Conservation (phyloP, 2,113 vertebrate genomes). For the Dromaius novaehollandiae region DNA sequence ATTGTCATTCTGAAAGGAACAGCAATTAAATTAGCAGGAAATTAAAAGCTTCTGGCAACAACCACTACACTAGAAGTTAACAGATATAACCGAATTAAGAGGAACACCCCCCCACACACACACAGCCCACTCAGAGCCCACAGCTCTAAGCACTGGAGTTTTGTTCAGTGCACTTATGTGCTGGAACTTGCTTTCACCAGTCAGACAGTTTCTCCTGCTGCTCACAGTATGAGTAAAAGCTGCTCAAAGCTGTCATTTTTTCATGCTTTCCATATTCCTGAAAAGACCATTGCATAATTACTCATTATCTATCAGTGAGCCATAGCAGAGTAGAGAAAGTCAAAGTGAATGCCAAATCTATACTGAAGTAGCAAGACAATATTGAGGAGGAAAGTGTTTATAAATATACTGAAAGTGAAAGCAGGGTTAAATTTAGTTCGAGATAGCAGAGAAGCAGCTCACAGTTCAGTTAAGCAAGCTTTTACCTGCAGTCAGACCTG, state of each 20-base stretch:
- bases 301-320: neutral
- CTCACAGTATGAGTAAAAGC: neutral
- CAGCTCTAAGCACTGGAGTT: neutral
- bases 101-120: neutral
- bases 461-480: neutral
- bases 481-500: neutral
- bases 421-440: neutral
- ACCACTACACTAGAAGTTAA: neutral
- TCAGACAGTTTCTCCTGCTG: neutral
- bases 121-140: neutral
- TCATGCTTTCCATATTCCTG: neutral
- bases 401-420: slow-evolving; percentile 11
- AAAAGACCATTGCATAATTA: slow-evolving; percentile 1
- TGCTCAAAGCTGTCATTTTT: slow-evolving; percentile 10
- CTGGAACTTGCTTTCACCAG: neutral
- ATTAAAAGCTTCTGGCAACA: neutral
- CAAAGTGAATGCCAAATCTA: neutral
- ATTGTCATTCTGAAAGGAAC: neutral
- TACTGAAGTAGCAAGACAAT: neutral
- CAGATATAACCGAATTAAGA: neutral
- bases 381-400: neutral
- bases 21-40: neutral
- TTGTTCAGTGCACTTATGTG: neutral
- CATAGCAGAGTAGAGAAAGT: neutral
- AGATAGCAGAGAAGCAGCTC: neutral